These are phyloP conservation scores for Petroica traversi DNA, from an alignment of 2,113 vertebrate genomes.

Conservation along the genomic window DNA sequence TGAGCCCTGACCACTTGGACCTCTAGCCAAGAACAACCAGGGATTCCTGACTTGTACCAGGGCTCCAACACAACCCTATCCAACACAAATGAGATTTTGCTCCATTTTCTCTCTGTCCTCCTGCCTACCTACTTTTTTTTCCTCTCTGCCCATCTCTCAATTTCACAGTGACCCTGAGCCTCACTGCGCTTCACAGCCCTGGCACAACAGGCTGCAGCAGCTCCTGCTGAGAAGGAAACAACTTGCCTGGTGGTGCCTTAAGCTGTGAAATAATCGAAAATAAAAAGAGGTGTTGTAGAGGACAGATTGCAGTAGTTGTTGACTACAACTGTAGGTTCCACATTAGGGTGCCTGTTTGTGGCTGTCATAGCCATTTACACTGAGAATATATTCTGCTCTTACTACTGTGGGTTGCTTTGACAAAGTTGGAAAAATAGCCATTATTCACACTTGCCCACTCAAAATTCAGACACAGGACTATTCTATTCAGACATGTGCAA, in stretches of 20 bases:
- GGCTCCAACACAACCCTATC: neutral
- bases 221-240: conserved; percentile 9
- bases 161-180: neutral
- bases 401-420: neutral
- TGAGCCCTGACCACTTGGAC: neutral
- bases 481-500: neutral
- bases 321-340: neutral
- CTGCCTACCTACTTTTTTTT: neutral
- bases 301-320: conserved; percentile 13
- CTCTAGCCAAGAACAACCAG: neutral
- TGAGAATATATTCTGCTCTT: neutral
- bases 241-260: conserved; percentile 8
- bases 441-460: neutral
- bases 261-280: conserved; percentile 12
- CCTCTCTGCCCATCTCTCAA: neutral
- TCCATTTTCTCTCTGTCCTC: neutral
- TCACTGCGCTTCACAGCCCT: neutral
- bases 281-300: neutral
- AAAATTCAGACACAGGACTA: neutral
- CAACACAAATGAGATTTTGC: neutral
- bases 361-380: neutral
- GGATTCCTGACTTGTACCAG: neutral
- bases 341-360: neutral
- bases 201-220: conserved; percentile 10
- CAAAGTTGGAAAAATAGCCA: neutral